Base-by-base conservation (phyloP, 2,888 invertebrate genomes). In the Sinopyrophorus schimmeli region DNA sequence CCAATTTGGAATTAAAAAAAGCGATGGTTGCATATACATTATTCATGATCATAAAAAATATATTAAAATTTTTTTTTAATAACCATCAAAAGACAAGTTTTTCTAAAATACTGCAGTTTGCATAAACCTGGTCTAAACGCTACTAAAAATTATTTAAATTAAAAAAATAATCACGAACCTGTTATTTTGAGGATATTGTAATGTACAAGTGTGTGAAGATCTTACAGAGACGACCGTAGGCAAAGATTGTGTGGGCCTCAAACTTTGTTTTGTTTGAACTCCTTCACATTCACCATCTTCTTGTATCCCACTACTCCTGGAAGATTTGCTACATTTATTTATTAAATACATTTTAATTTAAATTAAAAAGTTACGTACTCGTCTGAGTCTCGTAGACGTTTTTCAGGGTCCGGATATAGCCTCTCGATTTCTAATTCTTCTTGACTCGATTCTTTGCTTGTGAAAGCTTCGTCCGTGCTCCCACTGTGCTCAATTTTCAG, bases 281-380 rank as follows among this genome's bases (percentile, higher is more conserved):
- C 61, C 68, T 46, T 80, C 80, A 10, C 75, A 65, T 54, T 80
- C 80, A 30, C 75, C 76, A 55, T 80, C 80, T 57, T 80, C 80
- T 58, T 77, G 74, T 54, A 79, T 76, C 52, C 79, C 78, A 66
- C 79, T 79, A 62, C 79, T 79, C 69, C 78, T 78, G 61, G 18
- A 65, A 34, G 12, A 14, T 12, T n/a, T n/a, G n/a, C n/a, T n/a
- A n/a, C n/a, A n/a, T n/a, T n/a, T n/a, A n/a, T n/a, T n/a, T n/a
- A n/a, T n/a, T n/a, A n/a, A n/a, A n/a, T n/a, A 6, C 12, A 18
- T 16, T 30, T 12, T 3, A 39, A 11, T 17, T 32, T 16, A 32
- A 17, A 15, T 9, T 10, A 15, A 18, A 11, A 39, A 28, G 9
- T 24, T 27, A 70, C 72, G 62, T 67, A 75, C 73, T 73, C 72